Evolutionary conservation across 2,113 vertebrate species (phyloP).

Genomic region (Hystrix cristata): DNA sequence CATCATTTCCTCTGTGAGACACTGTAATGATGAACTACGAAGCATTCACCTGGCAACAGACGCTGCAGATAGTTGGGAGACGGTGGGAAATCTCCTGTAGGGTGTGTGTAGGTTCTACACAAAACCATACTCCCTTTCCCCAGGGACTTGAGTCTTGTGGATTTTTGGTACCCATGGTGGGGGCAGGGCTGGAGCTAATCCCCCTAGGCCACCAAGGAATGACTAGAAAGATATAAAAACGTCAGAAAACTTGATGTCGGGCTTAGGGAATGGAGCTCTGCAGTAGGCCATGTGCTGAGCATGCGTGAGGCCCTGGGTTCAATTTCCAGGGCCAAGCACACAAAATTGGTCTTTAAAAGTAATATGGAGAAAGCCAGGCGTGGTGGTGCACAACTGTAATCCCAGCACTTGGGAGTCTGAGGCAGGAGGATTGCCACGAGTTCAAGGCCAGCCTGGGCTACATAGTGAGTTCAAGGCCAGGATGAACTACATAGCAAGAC

Average conservation of each 20-base stretch:
- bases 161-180: not conserved
- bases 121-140: no score
- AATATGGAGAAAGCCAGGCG: not conserved
- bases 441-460: not conserved
- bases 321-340: not conserved
- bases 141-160: not conserved
- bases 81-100: not conserved
- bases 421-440: not conserved
- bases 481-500: not conserved
- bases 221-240: not conserved
- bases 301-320: not conserved
- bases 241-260: not conserved
- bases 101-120: not conserved
- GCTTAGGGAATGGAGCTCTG: not conserved
- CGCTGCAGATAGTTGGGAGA: no score
- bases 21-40: no score
- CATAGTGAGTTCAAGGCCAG: not conserved
- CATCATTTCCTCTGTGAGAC: not conserved
- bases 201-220: not conserved
- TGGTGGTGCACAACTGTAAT: not conserved
- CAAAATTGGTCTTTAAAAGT: not conserved
- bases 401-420: not conserved
- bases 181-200: not conserved
- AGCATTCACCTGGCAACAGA: accelerated
- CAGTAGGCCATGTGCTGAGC: no score